Percentiles rank a stretch among this genome's conserved stretches.
Conservation (phyloP, 2,888 invertebrate genomes). For the Xanthorhoe designata region DNA sequence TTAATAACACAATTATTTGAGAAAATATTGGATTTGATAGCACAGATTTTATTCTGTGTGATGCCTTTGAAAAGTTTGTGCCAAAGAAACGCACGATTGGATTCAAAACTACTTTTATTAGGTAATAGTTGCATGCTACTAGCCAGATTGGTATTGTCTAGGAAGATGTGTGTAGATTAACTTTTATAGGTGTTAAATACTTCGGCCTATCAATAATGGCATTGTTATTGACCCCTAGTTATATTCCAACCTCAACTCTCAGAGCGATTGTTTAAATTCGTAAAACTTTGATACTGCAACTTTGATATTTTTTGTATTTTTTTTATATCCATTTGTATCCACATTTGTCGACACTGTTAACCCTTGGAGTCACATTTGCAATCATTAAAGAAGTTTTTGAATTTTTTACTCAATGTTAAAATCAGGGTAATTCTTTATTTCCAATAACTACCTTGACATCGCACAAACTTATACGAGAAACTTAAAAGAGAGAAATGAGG, state of each 20-base stretch:
- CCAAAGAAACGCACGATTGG: conserved; percentile 14
- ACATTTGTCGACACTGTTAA: conserved; percentile 50
- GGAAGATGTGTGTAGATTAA: conserved; percentile 69
- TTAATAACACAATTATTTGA: conserved; percentile 18
- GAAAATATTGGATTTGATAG: conserved; percentile 19
- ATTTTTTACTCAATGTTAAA: conserved; percentile 65
- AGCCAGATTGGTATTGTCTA: conserved; percentile 71
- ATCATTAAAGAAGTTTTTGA: conserved; percentile 59
- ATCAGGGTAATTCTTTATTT: conserved; percentile 70
- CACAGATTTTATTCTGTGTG: conserved; percentile 1
- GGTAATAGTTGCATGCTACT: conserved; percentile 72
- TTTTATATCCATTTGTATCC: conserved; percentile 46
- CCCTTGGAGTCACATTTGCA: conserved; percentile 43
- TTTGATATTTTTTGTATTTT: conserved; percentile 52
- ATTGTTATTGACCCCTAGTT: conserved; percentile 33
- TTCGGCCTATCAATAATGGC: conserved; percentile 65
- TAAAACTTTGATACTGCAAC: conserved; percentile 50
- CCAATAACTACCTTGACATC: conserved; percentile 47
- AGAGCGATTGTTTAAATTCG: conserved; percentile 43
- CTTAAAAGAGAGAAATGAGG: conserved; percentile 21
- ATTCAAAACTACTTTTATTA: conserved; percentile 35
- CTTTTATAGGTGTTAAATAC: conserved; percentile 61
- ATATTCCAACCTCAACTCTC: conserved; percentile 24
- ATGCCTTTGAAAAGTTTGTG: conserved; percentile 18
- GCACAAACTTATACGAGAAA: conserved; percentile 35